These are phyloP conservation scores for Tenualosa thibaudeaui DNA, from an alignment of 2,797 vertebrate species.

Conservation along the genomic window DNA sequence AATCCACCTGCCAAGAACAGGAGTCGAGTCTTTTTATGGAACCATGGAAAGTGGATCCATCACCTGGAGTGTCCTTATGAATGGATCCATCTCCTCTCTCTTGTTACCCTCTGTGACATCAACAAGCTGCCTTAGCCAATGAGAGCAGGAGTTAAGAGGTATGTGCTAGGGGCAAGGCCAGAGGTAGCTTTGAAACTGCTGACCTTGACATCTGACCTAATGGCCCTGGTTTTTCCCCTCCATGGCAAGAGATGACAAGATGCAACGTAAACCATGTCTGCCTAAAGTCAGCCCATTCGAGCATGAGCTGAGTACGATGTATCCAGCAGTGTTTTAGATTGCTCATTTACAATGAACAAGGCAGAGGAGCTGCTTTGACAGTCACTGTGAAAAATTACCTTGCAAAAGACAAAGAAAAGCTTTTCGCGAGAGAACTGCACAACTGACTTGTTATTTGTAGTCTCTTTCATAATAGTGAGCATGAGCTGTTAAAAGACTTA, in stretches of 20 bases:
- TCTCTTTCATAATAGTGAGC: not conserved
- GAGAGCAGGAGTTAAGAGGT: slow-evolving; percentile 17
- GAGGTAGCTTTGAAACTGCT: slow-evolving; percentile 13
- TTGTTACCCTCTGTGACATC: slow-evolving; percentile 43
- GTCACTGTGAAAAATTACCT: not conserved
- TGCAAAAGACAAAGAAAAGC: too few relatives aligned
- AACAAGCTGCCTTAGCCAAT: slow-evolving; percentile 35
- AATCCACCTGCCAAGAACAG: slow-evolving; percentile 47
- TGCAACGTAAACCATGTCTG: slow-evolving; percentile 45
- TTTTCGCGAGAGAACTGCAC: too few relatives aligned
- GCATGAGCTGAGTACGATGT: not conserved
- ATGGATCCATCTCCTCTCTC: slow-evolving; percentile 47
- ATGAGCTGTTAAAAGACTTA: not conserved
- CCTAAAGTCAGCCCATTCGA: slow-evolving; percentile 9
- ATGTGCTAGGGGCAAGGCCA: not conserved
- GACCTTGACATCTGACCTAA: slow-evolving; percentile 48
- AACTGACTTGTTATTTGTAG: not conserved
- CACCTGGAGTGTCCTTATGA: slow-evolving; percentile 39
- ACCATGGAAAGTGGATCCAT: slow-evolving; percentile 44
- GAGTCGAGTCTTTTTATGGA: slow-evolving; percentile 44
- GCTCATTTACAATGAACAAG: not conserved
- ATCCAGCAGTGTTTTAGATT: not conserved
- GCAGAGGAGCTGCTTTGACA: not conserved
- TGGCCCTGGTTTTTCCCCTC: slow-evolving; percentile 52
- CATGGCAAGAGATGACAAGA: slow-evolving; percentile 20